phyloP scores from a whole-genome alignment of 2,797 vertebrate species.

The Cryptoprocta ferox region DNA sequence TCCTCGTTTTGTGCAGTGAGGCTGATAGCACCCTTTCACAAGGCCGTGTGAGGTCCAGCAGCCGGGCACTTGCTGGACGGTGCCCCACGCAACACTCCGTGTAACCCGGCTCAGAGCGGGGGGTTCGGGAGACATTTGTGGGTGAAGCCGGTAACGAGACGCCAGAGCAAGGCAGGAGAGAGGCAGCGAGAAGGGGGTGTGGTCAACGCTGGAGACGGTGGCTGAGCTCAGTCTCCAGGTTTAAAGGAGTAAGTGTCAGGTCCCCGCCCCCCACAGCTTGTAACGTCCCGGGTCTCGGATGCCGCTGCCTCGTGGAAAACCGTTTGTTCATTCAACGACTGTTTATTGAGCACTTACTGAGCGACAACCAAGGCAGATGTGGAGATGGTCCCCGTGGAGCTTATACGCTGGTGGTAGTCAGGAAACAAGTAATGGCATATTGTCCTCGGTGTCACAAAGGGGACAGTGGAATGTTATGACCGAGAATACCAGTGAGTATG shows the following conservation, averaged over 20 bases:
- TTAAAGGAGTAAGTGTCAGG: background rate
- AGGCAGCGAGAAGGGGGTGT: fast-evolving
- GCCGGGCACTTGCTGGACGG: background rate
- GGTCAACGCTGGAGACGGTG: fast-evolving
- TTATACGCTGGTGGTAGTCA: background rate
- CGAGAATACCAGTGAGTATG: background rate
- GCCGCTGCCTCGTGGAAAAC: background rate
- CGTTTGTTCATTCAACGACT: background rate
- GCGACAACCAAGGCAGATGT: background rate
- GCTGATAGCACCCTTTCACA: background rate
- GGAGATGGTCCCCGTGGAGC: background rate
- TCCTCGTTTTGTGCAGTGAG: background rate
- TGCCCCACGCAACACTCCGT: fast-evolving
- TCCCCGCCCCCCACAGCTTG: background rate
- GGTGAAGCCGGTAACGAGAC: fast-evolving
- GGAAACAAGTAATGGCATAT: background rate
- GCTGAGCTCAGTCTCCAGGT: background rate
- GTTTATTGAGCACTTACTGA: background rate
- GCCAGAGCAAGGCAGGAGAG: background rate
- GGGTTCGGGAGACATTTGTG: background rate
- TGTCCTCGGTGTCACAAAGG: background rate
- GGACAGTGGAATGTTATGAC: background rate
- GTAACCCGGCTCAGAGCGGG: fast-evolving
- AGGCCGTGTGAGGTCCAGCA: background rate
- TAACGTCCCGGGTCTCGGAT: background rate